Evolutionary conservation across 2,113 vertebrate genomes (phyloP).

Genomic region (Tricholaema leucomelas): DNA sequence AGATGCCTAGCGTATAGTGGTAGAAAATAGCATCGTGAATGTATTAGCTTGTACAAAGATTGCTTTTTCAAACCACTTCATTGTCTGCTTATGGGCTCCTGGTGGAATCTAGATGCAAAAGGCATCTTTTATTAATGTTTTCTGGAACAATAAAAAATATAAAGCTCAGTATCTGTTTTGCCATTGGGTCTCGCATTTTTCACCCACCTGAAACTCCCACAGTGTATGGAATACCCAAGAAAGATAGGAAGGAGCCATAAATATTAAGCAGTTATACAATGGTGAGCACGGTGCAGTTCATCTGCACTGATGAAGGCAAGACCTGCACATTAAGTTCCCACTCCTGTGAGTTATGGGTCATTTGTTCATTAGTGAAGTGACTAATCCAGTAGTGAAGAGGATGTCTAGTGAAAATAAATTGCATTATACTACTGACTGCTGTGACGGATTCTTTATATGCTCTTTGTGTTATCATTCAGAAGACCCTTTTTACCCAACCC

Average conservation of each 20-base stretch:
- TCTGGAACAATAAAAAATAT: background rate
- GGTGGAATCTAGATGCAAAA: background rate
- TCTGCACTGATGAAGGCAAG: background rate
- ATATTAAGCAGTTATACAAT: background rate
- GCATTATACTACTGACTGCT: conserved; percentile 16
- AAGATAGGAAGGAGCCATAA: background rate
- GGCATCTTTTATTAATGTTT: background rate
- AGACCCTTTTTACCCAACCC: background rate
- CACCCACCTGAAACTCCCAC: background rate
- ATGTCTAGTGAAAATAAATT: conserved; percentile 37
- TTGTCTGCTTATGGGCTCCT: background rate
- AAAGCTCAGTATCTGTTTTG: background rate
- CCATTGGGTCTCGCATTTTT: background rate
- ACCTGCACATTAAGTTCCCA: background rate
- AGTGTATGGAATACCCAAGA: background rate
- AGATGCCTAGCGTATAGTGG: background rate
- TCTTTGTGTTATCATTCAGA: conserved; percentile 1
- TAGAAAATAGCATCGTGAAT: conserved; percentile 13
- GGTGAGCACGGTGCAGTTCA: background rate
- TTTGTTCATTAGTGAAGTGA: conserved; percentile 25
- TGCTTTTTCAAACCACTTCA: background rate
- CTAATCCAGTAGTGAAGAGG: conserved; percentile 25
- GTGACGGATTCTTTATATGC: conserved; percentile 50
- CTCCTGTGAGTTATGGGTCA: conserved; percentile 36
- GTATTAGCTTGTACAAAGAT: background rate